phyloP scores from a whole-genome alignment of 2,113 vertebrate genomes.

The Dicerorhinus sumatrensis region DNA sequence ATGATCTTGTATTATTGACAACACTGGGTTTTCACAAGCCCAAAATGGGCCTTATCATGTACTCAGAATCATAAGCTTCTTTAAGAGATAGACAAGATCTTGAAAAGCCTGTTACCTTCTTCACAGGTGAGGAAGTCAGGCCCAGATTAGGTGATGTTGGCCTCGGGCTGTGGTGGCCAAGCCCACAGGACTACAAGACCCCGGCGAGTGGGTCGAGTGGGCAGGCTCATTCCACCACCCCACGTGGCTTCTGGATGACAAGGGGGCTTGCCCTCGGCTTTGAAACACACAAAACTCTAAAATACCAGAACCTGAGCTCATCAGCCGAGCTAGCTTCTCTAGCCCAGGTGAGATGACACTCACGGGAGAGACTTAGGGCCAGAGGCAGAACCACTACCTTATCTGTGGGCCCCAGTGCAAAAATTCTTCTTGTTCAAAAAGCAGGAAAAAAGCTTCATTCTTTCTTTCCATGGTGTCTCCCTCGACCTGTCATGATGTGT shows the following conservation, averaged over 20 bases:
- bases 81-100: background rate
- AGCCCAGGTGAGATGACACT: background rate
- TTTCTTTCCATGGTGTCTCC: background rate
- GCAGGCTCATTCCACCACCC: fast-evolving
- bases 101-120: background rate
- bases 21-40: background rate
- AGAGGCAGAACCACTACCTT: background rate
- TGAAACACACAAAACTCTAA: too few species aligned
- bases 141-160: background rate
- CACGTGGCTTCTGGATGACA: fast-evolving
- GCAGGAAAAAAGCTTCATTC: background rate
- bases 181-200: background rate
- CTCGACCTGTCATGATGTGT: background rate
- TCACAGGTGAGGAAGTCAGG: background rate
- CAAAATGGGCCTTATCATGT: background rate
- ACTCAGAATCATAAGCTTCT: background rate
- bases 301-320: fast-evolving
- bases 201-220: fast-evolving
- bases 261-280: background rate
- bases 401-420: background rate
- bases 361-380: fast-evolving
- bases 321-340: background rate
- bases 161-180: background rate
- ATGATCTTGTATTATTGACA: too few species aligned
- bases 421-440: background rate